A percentile compares a stretch with the other conserved stretches of the same genome.
These are phyloP conservation scores for Cyphomyrmex costatus DNA, from an alignment of 1,140 invertebrate genomes.

Conservation along the genomic window DNA sequence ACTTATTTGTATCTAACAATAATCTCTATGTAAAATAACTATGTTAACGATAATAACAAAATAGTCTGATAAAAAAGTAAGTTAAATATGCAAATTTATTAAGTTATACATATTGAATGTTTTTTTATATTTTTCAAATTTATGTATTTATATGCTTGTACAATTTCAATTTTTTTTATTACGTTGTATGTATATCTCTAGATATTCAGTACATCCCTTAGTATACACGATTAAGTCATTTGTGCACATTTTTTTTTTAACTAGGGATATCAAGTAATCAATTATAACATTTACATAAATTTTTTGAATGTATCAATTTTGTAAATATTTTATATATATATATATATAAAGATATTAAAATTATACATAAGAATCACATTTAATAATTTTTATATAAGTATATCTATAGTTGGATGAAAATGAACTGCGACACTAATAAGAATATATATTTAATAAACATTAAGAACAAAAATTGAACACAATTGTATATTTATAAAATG, in stretches of 20 bases:
- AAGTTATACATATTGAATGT: neutral
- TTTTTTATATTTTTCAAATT: neutral
- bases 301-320: no score
- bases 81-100: neutral
- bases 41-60: neutral
- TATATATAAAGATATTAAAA: no score
- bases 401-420: no score
- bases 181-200: neutral
- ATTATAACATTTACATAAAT: no score
- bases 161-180: neutral
- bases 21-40: neutral
- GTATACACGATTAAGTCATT: no score
- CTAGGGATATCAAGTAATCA: no score
- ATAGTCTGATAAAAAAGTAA: neutral
- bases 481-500: neutral
- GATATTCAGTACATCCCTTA: neutral
- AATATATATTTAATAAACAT: neutral
- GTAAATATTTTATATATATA: no score
- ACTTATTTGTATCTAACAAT: neutral
- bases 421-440: no score
- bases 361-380: no score
- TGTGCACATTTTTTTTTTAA: no score
- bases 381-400: no score
- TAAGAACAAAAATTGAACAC: neutral
- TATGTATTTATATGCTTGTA: neutral